Evolutionary conservation across 2,888 invertebrate species (phyloP), one percentile per base, ranked within the genome.

Genomic region (Peribatodes rhomboidaria): DNA sequence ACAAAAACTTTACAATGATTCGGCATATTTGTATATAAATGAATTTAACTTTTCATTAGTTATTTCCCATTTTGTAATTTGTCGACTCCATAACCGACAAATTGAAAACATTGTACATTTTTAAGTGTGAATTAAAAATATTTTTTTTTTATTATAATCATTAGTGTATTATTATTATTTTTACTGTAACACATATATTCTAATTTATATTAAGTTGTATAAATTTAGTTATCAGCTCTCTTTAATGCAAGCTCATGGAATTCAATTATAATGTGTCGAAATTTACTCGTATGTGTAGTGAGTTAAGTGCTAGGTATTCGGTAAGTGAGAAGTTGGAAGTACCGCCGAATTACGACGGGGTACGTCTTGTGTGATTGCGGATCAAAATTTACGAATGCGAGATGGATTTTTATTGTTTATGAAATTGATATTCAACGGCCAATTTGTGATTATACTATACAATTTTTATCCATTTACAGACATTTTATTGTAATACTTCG

Each of bases 381-480:
- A 74, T 70, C 69, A 58, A 77, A 76, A 77, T 75, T 79, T 72
- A 67, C 68, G 67, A 67, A 35, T 73, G 70, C 68, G 71, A 75
- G 65, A 73, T 70, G 73, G 64, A 72, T 73, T 75, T 54, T 60
- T 20, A 47, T 70, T 69, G 61, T 73, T 74, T 77, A 77, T 76
- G 60, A 78, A 80, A 78, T 76, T 80, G 71, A 76, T 82, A 84
- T 82, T 82, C 83, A 85, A 87, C 83, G 88, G 92, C 92, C 91
- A 92, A 91, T 87, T 92, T 89, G 90, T 85, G 81, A 88, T 85
- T 86, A 86, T 83, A 82, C 76, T 91, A 88, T 92, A 91, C 90
- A 88, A 81, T 89, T 90, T 90, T 87, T 90, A 90, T 88, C 89
- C 87, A 85, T 92, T 89, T 92, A 91, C 88, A 88, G 82, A 88